phyloP scores from a whole-genome alignment of 2,113 vertebrate genomes.

The Sardina pilchardus region DNA sequence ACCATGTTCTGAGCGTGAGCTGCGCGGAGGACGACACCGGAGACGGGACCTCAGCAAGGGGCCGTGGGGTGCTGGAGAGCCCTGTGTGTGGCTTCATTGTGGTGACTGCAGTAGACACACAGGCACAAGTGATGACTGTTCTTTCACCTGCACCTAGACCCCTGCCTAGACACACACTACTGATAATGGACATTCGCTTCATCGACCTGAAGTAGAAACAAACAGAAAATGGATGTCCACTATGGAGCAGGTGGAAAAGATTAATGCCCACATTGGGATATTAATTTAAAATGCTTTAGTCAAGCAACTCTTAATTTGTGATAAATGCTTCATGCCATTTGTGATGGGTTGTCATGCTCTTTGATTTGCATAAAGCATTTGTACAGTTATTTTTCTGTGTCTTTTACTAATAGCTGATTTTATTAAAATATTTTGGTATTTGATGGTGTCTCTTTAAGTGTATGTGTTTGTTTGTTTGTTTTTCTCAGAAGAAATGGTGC shows the following conservation, averaged over 20 bases:
- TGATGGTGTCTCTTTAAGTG: not conserved
- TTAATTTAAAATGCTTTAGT: not conserved
- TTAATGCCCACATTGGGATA: not conserved
- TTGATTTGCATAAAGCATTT: not conserved
- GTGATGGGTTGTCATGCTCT: not conserved
- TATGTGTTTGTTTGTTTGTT: not conserved
- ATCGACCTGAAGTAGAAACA: constrained; percentile 86
- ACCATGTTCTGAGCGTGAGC: constrained; percentile 94
- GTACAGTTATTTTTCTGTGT: not conserved
- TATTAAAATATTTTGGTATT: constrained; percentile 1
- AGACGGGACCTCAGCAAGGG: constrained; percentile 59
- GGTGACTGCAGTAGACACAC: constrained; percentile 89
- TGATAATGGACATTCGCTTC: constrained; percentile 98
- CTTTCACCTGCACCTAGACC: constrained; percentile 90
- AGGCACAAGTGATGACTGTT: constrained; percentile 91
- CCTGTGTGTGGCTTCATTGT: constrained; percentile 96
- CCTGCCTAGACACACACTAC: constrained; percentile 89
- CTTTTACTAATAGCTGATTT: not conserved
- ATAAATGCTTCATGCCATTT: not conserved
- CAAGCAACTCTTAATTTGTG: not conserved
- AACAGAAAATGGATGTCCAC: not conserved
- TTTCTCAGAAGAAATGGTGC: too few relatives aligned
- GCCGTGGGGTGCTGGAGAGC: constrained; percentile 78
- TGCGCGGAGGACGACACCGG: constrained; percentile 80
- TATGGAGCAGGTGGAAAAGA: not conserved